phyloP scores from a whole-genome alignment of 2,888 invertebrate genomes.

The Cantharis rustica region DNA sequence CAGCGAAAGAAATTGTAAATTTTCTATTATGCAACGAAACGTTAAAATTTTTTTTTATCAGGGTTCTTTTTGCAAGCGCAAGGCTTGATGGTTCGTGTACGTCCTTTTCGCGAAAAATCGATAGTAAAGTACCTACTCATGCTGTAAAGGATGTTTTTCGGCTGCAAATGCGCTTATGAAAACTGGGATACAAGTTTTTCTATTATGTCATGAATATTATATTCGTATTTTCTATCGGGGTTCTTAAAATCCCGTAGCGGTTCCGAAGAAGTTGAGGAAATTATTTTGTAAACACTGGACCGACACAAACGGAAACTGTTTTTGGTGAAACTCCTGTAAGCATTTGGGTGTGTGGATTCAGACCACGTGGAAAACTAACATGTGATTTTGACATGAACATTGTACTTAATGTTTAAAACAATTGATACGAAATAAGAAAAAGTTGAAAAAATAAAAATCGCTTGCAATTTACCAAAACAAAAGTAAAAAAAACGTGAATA shows the following conservation, averaged over 20 bases:
- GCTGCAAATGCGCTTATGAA: background rate
- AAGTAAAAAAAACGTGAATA: background rate
- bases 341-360: background rate
- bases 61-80: slow-evolving; percentile 6
- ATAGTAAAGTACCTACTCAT: slow-evolving; percentile 7
- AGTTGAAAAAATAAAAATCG: background rate
- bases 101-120: slow-evolving; percentile 27
- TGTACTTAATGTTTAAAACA: background rate
- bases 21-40: background rate
- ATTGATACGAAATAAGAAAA: background rate
- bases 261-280: background rate
- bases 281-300: background rate
- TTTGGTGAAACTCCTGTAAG: background rate
- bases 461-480: background rate
- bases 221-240: background rate
- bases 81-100: slow-evolving; percentile 7
- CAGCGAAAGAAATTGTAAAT: background rate
- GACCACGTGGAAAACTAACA: background rate
- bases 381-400: background rate
- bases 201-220: background rate
- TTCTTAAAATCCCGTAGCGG: background rate
- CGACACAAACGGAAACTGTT: background rate
- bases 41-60: background rate
- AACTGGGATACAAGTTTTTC: background rate
- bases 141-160: slow-evolving; percentile 17